phyloP scores from a whole-genome alignment of 2,888 invertebrate species.

The Loripinus fragilis region DNA sequence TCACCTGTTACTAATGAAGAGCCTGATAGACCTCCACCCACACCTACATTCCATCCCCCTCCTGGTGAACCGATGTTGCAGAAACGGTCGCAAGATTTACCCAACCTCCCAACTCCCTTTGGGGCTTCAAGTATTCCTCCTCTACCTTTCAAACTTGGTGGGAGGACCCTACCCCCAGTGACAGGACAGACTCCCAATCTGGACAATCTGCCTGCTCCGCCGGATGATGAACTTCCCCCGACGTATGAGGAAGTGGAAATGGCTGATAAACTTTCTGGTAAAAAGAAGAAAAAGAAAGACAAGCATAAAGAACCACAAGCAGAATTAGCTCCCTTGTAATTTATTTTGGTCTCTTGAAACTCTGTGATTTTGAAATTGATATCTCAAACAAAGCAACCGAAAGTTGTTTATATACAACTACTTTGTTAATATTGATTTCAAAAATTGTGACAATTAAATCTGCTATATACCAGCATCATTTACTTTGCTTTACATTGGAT shows the following conservation, averaged over 20 bases:
- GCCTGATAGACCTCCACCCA: slow-evolving; percentile 46
- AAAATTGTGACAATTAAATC: no score
- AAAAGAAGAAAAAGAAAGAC: slow-evolving; percentile 55
- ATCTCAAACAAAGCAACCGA: no score
- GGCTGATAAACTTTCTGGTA: slow-evolving; percentile 62
- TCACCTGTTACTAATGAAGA: slow-evolving; percentile 39
- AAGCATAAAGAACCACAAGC: slow-evolving; percentile 38
- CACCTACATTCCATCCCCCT: slow-evolving; percentile 63
- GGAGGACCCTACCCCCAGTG: slow-evolving; percentile 39
- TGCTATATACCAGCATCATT: no score
- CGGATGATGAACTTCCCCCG: slow-evolving; percentile 50
- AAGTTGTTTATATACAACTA: no score
- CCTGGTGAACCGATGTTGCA: slow-evolving; percentile 61
- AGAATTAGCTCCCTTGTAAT: slow-evolving; percentile 53
- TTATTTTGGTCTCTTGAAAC: no score
- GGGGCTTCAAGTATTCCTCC: slow-evolving; percentile 51
- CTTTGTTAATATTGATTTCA: no score
- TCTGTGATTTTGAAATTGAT: no score
- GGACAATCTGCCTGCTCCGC: slow-evolving; percentile 62
- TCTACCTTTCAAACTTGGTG: slow-evolving; percentile 48
- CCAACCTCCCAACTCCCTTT: slow-evolving; percentile 54
- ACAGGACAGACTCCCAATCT: slow-evolving; percentile 43
- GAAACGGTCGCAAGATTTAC: slow-evolving; percentile 46
- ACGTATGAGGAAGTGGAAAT: slow-evolving; percentile 63
- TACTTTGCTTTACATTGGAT: no score